A percentile compares a stretch with the other conserved stretches of the same genome.
Conservation (phyloP, 2,888 invertebrate genomes). For the Lasioglossum calceatum region DNA sequence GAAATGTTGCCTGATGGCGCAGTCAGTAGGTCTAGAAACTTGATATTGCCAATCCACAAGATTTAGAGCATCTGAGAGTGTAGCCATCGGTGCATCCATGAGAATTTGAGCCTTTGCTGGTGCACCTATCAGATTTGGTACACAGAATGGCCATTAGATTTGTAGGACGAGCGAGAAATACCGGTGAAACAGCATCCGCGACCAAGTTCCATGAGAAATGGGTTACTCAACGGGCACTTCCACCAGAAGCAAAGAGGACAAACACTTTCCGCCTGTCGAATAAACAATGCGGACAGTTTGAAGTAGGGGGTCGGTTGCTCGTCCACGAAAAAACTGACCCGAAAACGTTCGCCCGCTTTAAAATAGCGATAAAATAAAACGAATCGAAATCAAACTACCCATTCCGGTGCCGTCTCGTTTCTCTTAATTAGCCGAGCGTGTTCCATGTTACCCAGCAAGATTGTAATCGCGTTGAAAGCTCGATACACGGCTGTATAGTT, state of each 20-base stretch:
- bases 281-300: slow-evolving; percentile 12
- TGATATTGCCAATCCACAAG: neutral
- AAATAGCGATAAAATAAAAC: slow-evolving; percentile 4
- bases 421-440: slow-evolving; percentile 6
- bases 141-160: neutral
- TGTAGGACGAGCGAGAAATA: neutral
- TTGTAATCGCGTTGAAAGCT: slow-evolving; percentile 21
- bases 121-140: neutral
- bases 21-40: too few species aligned
- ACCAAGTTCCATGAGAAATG: neutral
- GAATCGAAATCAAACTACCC: neutral
- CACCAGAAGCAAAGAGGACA: neutral
- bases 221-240: neutral
- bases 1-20: too few species aligned
- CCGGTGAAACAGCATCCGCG: neutral
- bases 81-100: neutral
- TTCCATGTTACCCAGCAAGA: neutral
- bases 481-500: neutral
- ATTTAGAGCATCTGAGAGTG: neutral
- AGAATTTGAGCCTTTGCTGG: neutral
- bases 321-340: slow-evolving; percentile 10
- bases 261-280: slow-evolving; percentile 10
- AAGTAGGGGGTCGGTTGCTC: neutral
- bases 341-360: slow-evolving; percentile 9
- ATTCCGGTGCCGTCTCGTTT: neutral